These are phyloP conservation scores for Balaeniceps rex DNA, from an alignment of 2,113 vertebrate genomes.

Conservation along the genomic window DNA sequence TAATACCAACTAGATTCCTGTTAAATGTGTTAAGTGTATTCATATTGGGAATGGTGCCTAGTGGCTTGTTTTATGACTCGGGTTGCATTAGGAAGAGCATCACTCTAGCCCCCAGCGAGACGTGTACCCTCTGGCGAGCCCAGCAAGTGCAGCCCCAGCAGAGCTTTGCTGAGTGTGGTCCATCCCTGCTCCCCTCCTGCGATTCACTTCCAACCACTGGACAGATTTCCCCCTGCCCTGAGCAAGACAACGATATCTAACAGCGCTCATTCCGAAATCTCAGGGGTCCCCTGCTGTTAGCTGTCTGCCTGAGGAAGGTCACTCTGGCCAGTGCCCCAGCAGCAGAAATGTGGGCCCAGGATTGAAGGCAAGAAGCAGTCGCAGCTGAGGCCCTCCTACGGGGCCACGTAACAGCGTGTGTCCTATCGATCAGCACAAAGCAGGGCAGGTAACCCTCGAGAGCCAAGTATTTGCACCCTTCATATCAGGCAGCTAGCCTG, in stretches of 20 bases:
- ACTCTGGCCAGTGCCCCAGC: neutral
- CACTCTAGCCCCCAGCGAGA: neutral
- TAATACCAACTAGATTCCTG: neutral
- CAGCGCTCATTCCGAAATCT: neutral
- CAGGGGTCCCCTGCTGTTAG: neutral
- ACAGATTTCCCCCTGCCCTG: neutral
- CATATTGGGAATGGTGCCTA: neutral
- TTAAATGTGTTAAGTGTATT: neutral
- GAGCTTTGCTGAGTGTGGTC: neutral
- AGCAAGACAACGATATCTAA: neutral
- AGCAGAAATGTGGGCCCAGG: neutral
- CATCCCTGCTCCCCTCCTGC: neutral
- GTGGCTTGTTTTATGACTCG: neutral
- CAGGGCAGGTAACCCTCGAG: neutral
- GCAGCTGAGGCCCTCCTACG: neutral
- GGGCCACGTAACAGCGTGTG: neutral
- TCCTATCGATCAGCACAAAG: neutral
- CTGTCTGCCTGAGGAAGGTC: neutral
- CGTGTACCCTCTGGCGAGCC: fast-evolving
- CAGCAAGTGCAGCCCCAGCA: neutral
- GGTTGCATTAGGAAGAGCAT: neutral
- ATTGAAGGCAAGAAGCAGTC: neutral
- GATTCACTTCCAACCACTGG: neutral
- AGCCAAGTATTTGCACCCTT: neutral
- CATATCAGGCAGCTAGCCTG: neutral